Evolutionary conservation across 1,140 invertebrate genomes (phyloP).

Genomic region (Oppia nitens): DNA sequence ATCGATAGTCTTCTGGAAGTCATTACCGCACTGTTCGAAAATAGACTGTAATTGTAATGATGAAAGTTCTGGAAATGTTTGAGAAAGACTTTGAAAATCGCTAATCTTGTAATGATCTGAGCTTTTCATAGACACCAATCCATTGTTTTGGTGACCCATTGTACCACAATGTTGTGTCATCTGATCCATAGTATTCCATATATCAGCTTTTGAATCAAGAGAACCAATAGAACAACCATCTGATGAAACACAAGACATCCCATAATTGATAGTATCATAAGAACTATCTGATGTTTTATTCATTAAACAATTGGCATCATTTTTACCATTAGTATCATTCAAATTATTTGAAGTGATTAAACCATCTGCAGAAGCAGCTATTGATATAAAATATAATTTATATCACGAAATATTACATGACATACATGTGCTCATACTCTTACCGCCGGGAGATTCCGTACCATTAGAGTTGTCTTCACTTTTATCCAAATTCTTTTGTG

Average conservation of each 20-base stretch:
- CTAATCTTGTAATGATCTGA: slow-evolving; percentile 1
- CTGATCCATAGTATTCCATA: too few species aligned
- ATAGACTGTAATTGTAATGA: slow-evolving; percentile 4
- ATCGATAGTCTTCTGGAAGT: slow-evolving; percentile 6
- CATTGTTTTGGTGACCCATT: too few species aligned
- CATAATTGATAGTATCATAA: background rate
- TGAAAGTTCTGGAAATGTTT: slow-evolving; percentile 4
- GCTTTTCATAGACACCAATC: background rate
- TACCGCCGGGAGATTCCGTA: background rate
- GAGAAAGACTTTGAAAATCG: slow-evolving; percentile 4
- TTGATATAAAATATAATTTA: background rate
- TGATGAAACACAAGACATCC: background rate
- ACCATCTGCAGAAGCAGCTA: background rate
- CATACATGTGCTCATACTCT: background rate
- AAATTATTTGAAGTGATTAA: background rate
- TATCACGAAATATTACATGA: background rate
- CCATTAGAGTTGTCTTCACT: slow-evolving; percentile 7
- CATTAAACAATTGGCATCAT: background rate
- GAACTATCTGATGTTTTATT: background rate
- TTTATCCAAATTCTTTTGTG: slow-evolving; percentile 11
- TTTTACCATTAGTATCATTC: background rate
- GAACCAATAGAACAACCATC: background rate
- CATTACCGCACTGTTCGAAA: slow-evolving; percentile 10
- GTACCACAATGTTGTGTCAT: too few species aligned
- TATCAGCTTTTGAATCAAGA: too few species aligned